Conservation (phyloP, 2,888 invertebrate genomes). For the Dichetophora obliterata region DNA sequence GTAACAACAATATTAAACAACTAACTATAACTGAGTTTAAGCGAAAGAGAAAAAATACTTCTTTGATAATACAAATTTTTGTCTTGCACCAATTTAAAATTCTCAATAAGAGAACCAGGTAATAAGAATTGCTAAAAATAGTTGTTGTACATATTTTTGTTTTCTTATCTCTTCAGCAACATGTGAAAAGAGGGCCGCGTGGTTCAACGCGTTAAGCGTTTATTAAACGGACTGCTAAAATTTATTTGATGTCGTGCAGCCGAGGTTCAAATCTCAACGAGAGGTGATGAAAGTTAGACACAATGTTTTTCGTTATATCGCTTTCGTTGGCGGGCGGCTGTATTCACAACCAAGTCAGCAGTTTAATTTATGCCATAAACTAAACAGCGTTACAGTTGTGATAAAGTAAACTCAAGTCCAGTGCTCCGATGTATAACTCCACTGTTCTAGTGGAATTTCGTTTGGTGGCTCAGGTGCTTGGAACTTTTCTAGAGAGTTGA, state of each 20-base stretch:
- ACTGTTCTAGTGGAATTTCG: conserved; percentile 64
- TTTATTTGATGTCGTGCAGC: neutral
- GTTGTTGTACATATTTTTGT: too few relatives aligned
- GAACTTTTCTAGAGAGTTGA: conserved; percentile 66
- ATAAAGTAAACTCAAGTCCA: conserved; percentile 55
- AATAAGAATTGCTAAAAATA: too few relatives aligned
- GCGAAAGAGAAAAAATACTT: too few relatives aligned
- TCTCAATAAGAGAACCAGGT: too few relatives aligned
- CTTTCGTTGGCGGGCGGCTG: too few relatives aligned
- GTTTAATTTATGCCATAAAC: conserved; percentile 56
- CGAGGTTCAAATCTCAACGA: conserved; percentile 7
- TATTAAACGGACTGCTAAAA: neutral
- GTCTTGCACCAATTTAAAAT: too few relatives aligned
- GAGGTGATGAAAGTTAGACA: too few relatives aligned
- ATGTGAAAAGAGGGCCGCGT: neutral
- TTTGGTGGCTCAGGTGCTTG: conserved; percentile 48
- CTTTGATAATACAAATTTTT: too few relatives aligned
- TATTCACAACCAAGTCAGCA: conserved; percentile 65
- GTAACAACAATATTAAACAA: neutral
- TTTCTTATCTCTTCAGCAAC: neutral
- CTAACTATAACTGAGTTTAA: neutral
- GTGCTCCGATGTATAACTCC: conserved; percentile 44
- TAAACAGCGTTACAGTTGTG: conserved; percentile 67
- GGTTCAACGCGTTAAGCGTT: conserved; percentile 5
- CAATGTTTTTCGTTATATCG: too few relatives aligned